Conservation (phyloP, 2,797 vertebrate species). For the Sebastes oblongus region DNA sequence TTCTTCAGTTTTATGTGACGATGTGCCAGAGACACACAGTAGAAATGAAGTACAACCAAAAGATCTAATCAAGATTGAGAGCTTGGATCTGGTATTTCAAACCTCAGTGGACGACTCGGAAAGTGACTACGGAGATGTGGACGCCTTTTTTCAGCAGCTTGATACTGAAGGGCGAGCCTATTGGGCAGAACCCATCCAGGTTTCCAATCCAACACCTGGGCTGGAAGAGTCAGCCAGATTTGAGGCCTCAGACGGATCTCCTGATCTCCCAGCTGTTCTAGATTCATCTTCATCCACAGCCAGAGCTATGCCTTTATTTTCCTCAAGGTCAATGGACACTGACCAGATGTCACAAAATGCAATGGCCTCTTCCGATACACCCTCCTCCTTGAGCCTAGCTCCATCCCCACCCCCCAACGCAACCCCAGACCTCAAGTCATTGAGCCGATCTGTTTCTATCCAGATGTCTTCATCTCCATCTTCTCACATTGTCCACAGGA, state of each 20-base stretch:
- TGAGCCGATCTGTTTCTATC: slow-evolving; percentile 76
- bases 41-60: not conserved
- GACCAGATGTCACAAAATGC: not conserved
- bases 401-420: not conserved
- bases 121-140: slow-evolving; percentile 41
- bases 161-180: slow-evolving; percentile 56
- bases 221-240: slow-evolving; percentile 9
- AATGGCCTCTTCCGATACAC: not conserved
- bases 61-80: slow-evolving; percentile 22
- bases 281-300: not conserved
- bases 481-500: slow-evolving; percentile 69
- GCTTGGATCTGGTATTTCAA: slow-evolving; percentile 52
- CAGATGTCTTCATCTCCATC: slow-evolving; percentile 79
- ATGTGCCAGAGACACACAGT: not conserved
- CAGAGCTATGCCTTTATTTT: not conserved
- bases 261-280: not conserved
- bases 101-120: slow-evolving; percentile 61
- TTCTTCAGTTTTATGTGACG: not conserved
- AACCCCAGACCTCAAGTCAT: slow-evolving; percentile 8
- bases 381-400: not conserved
- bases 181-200: slow-evolving; percentile 66
- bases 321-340: not conserved
- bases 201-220: slow-evolving; percentile 16
- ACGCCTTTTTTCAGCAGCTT: slow-evolving; percentile 52
- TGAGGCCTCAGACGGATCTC: slow-evolving; percentile 15